These are phyloP conservation scores for Adela reaumurella DNA, from an alignment of 2,888 invertebrate genomes.

Conservation along the genomic window DNA sequence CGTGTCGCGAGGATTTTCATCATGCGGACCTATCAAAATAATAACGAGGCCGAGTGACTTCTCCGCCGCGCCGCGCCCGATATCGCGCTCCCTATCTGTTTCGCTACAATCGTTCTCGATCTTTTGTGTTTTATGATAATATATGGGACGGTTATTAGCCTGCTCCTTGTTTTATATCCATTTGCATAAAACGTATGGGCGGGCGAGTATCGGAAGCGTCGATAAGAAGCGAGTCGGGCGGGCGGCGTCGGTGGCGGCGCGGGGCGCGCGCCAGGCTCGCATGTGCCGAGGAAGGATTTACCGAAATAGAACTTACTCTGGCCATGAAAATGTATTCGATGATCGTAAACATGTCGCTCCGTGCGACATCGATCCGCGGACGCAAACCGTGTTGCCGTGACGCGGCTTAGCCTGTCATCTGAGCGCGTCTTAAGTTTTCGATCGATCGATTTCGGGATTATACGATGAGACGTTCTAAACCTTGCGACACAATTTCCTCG, in stretches of 20 bases:
- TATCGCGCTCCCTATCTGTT: slow-evolving; percentile 36
- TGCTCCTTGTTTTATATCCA: slow-evolving; percentile 3
- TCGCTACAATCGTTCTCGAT: slow-evolving; percentile 32
- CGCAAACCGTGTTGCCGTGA: not conserved
- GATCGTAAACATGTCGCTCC: not conserved
- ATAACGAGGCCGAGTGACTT: slow-evolving; percentile 40
- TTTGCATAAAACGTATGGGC: not conserved
- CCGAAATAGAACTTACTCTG: not conserved
- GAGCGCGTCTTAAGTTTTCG: too few species aligned
- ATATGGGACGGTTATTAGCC: slow-evolving; percentile 26
- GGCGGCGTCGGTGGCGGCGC: not conserved
- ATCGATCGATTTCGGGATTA: too few species aligned
- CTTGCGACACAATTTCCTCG: too few species aligned
- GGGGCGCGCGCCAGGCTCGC: not conserved
- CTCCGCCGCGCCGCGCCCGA: slow-evolving; percentile 28
- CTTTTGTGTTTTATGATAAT: slow-evolving; percentile 41
- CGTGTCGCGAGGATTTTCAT: slow-evolving; percentile 47
- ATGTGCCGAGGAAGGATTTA: not conserved
- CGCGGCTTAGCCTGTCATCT: not conserved
- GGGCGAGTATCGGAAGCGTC: too few species aligned
- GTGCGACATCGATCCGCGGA: not conserved
- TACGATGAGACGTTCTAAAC: too few species aligned
- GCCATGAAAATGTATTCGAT: not conserved
- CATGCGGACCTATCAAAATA: slow-evolving; percentile 46
- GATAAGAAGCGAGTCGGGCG: too few species aligned